Conservation (phyloP, 2,113 vertebrate species). For the Aphelocoma coerulescens region DNA sequence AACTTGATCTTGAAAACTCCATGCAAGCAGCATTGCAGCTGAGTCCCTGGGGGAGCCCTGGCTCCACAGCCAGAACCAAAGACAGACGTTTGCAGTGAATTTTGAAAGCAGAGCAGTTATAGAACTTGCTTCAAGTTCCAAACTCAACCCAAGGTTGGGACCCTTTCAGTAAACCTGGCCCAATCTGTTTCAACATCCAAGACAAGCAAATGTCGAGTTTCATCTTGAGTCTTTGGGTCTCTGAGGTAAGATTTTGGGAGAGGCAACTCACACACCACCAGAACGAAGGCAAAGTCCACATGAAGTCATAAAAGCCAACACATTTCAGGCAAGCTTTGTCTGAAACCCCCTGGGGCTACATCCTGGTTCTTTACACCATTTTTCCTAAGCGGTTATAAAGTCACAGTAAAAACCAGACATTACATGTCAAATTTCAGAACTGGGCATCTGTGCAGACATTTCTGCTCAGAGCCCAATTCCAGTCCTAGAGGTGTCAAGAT, state of each 20-base stretch:
- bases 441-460: background rate
- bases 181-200: background rate
- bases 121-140: background rate
- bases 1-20: background rate
- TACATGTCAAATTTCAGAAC: background rate
- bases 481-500: background rate
- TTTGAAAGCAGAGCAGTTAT: slow-evolving; percentile 26
- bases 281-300: background rate
- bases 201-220: background rate
- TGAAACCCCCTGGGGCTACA: background rate
- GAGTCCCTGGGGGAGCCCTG: background rate
- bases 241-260: background rate
- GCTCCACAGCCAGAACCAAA: background rate
- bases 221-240: background rate
- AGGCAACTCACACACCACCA: accelerated
- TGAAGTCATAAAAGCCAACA: background rate
- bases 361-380: background rate
- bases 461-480: background rate
- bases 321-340: background rate
- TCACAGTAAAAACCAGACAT: background rate
- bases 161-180: background rate
- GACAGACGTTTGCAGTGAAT: background rate
- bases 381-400: background rate
- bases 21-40: background rate
- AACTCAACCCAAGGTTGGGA: background rate